These are phyloP conservation scores for Linnaemya tessellans DNA, from an alignment of 2,888 invertebrate genomes.

Conservation along the genomic window DNA sequence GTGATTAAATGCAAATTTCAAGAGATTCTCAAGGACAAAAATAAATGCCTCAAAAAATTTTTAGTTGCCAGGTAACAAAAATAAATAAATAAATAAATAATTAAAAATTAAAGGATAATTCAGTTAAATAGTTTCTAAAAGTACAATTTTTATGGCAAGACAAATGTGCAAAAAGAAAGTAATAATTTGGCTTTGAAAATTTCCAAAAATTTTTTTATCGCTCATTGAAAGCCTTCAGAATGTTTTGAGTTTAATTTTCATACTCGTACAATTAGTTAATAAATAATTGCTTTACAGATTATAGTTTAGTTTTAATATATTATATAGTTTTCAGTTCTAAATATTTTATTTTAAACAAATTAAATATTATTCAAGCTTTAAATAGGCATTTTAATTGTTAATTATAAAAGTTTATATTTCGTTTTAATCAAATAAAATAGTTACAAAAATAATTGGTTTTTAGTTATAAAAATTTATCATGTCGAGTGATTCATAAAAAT, in stretches of 20 bases:
- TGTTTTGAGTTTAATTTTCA: background rate
- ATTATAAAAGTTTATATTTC: background rate
- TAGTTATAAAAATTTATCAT: background rate
- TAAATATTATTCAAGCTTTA: background rate
- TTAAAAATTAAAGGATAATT: background rate
- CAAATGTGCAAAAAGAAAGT: background rate
- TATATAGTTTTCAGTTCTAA: background rate
- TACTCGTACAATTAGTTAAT: background rate
- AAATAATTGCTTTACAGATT: background rate
- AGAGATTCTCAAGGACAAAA: background rate
- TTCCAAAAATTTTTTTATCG: background rate
- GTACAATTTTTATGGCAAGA: background rate
- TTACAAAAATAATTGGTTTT: background rate
- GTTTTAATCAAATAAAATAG: background rate
- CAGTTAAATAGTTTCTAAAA: background rate
- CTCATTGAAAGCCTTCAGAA: background rate
- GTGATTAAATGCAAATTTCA: conserved; percentile 11
- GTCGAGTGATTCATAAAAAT: no score
- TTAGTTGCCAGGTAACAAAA: background rate
- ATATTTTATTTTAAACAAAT: background rate
- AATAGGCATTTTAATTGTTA: background rate
- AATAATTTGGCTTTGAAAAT: background rate
- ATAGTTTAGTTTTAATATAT: background rate
- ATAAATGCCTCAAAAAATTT: background rate
- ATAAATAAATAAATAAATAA: background rate